These are phyloP conservation scores for Stomorhina lunata DNA, from an alignment of 2,888 invertebrate genomes.

Conservation along the genomic window DNA sequence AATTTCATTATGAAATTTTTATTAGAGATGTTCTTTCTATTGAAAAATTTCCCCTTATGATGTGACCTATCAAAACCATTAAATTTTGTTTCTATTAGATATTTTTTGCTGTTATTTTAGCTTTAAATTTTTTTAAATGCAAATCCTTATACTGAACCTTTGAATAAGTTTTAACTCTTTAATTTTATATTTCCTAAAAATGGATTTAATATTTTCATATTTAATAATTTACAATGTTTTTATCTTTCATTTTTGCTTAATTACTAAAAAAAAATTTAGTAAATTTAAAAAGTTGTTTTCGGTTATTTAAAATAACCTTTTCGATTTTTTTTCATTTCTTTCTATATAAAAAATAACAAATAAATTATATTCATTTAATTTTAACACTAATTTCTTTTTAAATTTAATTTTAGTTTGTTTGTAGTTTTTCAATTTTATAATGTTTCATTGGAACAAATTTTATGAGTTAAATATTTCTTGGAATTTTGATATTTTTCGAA, in stretches of 20 bases:
- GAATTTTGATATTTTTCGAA: not conserved
- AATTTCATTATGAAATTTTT: too few species aligned
- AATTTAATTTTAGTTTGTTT: not conserved
- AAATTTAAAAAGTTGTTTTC: not conserved
- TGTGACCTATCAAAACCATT: too few species aligned
- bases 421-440: not conserved
- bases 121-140: not conserved
- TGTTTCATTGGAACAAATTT: constrained; percentile 31
- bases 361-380: not conserved
- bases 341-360: constrained; percentile 23
- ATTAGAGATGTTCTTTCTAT: too few species aligned
- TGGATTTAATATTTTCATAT: not conserved
- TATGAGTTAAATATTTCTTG: too few species aligned
- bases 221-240: constrained; percentile 25
- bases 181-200: not conserved
- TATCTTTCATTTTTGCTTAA: not conserved
- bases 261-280: not conserved
- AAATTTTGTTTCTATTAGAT: too few species aligned
- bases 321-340: not conserved
- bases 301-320: constrained; percentile 24
- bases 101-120: too few species aligned
- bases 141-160: not conserved
- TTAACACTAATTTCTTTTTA: not conserved
- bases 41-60: too few species aligned
- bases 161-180: not conserved